Conservation (phyloP, 2,113 vertebrate genomes). For the Mustela nigripes region DNA sequence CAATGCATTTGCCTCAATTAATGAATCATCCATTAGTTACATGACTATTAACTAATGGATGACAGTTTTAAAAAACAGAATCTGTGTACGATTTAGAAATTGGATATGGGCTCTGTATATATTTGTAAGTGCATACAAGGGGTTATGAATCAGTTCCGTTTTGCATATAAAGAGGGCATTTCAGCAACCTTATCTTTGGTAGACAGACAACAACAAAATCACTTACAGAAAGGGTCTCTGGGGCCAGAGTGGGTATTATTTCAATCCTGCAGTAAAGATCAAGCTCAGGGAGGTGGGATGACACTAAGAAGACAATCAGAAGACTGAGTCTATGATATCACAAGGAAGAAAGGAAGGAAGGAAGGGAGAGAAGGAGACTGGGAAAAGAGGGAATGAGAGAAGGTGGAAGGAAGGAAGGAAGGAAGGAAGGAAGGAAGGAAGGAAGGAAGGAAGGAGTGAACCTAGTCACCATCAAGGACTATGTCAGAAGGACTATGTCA, state of each 20-base stretch:
- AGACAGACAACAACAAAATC: neutral
- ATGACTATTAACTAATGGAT: neutral
- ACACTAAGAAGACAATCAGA: neutral
- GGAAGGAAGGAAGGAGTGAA: neutral
- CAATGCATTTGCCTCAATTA: neutral
- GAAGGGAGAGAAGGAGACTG: neutral
- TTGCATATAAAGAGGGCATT: neutral
- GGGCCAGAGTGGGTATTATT: neutral
- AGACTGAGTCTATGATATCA: neutral
- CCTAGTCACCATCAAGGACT: neutral
- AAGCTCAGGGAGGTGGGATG: neutral
- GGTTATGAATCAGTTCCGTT: neutral
- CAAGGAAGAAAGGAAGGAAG: neutral
- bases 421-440: neutral
- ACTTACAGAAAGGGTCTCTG: neutral
- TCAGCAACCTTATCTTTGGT: neutral
- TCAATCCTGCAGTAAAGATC: neutral
- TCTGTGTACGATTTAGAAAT: neutral
- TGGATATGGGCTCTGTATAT: neutral
- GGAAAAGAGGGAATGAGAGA: too few relatives aligned
- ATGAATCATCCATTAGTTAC: neutral
- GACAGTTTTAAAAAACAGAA: neutral
- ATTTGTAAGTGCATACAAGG: neutral
- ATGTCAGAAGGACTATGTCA: accelerated
- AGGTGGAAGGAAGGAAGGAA: neutral